Base-by-base conservation (phyloP, 2,888 invertebrate genomes). In the Biston stratarius region DNA sequence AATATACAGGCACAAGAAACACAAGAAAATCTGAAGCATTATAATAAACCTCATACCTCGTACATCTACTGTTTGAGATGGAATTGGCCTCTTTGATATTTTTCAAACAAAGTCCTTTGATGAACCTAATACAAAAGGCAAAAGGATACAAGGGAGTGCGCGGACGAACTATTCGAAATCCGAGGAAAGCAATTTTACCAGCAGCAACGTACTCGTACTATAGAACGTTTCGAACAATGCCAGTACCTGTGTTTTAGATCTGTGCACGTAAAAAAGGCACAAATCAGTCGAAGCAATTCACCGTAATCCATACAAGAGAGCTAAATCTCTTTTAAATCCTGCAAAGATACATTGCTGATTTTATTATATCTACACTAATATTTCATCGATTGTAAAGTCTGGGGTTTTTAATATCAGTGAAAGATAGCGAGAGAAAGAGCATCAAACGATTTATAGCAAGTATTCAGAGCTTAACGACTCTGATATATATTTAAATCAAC, bases 261-360 rank as follows among this genome's bases (percentile, higher is more conserved):
- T 58, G 14, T 67, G 72, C 77, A 76, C 75, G 77, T 79, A 79
- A 81, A 82, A 83, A 79, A 79, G 76, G 77, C 76, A 86, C 82
- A 85, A 87, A 88, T 87, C 85, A 84, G 77, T 68, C 68, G 70
- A 69, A 79, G 82, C 85, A 83, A 87, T 87, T 85, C 83, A 79
- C 73, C 75, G 83, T 84, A 85, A 88, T 84, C 84, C 85, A 79
- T 83, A 86, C 82, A 84, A 84, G 85, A 83, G 83, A 82, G 77
- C 77, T 82, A 80, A 86, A 87, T 85, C 84, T 85, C 80, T 72
- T 79, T 77, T 78, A 77, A 79, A 80, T 76, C 75, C 74, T 72
- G 76, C 77, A 69, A 74, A 84, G 83, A 88, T 84, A 80, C 79
- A 84, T 83, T 77, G 78, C 80, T 78, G 78, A 81, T 83, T 81